Conservation (phyloP, 2,113 vertebrate genomes). For the Menidia beryllina region DNA sequence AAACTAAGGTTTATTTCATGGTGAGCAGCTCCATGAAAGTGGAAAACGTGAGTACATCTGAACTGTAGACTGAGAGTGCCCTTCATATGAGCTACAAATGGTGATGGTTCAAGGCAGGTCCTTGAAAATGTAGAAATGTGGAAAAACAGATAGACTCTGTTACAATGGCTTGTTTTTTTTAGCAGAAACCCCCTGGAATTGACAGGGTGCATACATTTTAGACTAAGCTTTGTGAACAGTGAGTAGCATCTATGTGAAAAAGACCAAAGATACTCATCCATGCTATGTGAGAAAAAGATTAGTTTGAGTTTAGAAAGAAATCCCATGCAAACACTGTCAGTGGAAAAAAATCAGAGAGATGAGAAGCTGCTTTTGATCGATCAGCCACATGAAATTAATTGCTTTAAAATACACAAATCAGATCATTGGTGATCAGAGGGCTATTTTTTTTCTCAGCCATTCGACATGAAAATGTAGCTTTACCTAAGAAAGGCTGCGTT, state of each 20-base stretch:
- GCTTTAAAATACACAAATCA: too few relatives aligned
- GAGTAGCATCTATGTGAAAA: not conserved
- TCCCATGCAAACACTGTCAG: too few relatives aligned
- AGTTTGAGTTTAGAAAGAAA: not conserved
- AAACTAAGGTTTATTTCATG: slow-evolving; percentile 47
- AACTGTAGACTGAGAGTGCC: slow-evolving; percentile 27
- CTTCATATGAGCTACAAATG: slow-evolving; percentile 46
- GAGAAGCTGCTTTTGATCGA: not conserved
- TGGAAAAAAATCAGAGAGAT: not conserved
- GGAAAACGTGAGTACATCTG: slow-evolving; percentile 22
- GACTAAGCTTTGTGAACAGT: not conserved
- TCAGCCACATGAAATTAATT: slow-evolving; percentile 18
- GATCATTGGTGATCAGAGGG: too few relatives aligned
- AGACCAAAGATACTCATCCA: too few relatives aligned
- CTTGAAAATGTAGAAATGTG: slow-evolving; percentile 33
- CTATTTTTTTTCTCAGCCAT: too few relatives aligned
- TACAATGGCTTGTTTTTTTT: slow-evolving; percentile 2
- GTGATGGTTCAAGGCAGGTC: slow-evolving; percentile 48
- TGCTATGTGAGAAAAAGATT: not conserved
- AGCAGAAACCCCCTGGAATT: not conserved
- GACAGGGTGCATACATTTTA: too few relatives aligned
- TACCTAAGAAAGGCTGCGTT: slow-evolving; percentile 22
- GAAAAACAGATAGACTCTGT: slow-evolving; percentile 11
- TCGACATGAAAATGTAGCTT: slow-evolving; percentile 18
- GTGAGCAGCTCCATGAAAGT: slow-evolving; percentile 23